Conservation (phyloP, 2,888 invertebrate species). For the Sepioteuthis lessoniana region DNA sequence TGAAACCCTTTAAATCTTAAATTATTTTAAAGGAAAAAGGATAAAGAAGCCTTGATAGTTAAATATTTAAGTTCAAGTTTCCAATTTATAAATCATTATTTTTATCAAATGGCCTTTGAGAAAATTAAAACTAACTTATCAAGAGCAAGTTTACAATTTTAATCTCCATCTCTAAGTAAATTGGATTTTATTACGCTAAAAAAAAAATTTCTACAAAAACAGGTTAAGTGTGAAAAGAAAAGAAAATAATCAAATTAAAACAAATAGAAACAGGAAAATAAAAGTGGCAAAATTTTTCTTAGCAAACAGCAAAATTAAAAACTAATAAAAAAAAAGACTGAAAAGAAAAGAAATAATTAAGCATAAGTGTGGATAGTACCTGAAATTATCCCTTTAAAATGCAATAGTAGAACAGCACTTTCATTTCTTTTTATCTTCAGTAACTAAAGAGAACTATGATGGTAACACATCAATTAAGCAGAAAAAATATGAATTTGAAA, state of each 20-base stretch:
- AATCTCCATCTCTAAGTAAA: neutral
- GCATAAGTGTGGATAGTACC: too few species aligned
- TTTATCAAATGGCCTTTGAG: neutral
- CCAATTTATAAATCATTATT: neutral
- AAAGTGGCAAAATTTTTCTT: neutral
- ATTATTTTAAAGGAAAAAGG: neutral
- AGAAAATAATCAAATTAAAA: too few species aligned
- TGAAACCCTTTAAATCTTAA: neutral
- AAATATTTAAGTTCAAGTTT: neutral
- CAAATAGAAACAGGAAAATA: neutral
- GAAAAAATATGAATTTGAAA: too few species aligned
- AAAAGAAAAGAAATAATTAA: too few species aligned
- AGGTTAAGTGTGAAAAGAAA: neutral
- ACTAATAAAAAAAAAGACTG: too few species aligned
- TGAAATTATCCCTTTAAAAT: too few species aligned
- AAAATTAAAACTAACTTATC: neutral
- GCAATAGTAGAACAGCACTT: too few species aligned
- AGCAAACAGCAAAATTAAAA: too few species aligned
- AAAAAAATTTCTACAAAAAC: neutral
- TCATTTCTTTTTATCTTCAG: too few species aligned
- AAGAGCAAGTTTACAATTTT: neutral
- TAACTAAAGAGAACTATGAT: too few species aligned
- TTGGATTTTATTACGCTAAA: neutral
- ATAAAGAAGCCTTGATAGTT: neutral
- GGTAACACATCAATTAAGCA: too few species aligned